Percentiles rank a stretch among this genome's conserved stretches.
These are phyloP conservation scores for Ischnura elegans DNA, from an alignment of 2,888 invertebrate species.

Conservation along the genomic window DNA sequence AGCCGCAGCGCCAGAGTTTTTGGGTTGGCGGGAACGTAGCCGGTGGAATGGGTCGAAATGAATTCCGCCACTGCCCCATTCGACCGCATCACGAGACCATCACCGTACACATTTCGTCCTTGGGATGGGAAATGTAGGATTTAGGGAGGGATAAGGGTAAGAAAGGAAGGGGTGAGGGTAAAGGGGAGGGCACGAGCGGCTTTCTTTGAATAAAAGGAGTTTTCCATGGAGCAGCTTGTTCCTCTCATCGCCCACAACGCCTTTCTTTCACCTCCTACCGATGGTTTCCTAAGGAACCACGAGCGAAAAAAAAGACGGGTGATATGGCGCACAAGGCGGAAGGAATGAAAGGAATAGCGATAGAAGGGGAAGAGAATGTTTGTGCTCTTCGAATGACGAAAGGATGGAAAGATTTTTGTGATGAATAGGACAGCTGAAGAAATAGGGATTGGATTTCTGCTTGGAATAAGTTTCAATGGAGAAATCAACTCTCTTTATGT, in stretches of 20 bases:
- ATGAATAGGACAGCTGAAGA: neutral
- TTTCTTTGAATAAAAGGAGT: slow-evolving; percentile 57
- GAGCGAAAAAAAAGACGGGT: slow-evolving; percentile 43
- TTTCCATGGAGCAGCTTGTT: slow-evolving; percentile 48
- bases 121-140: neutral
- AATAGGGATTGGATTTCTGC: neutral
- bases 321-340: slow-evolving; percentile 64
- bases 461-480: neutral
- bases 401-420: neutral
- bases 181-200: slow-evolving; percentile 32
- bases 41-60: neutral
- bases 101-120: neutral
- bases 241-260: slow-evolving; percentile 49
- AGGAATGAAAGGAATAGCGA: slow-evolving; percentile 39
- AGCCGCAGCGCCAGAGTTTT: too few relatives aligned
- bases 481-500: too few relatives aligned
- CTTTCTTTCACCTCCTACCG: slow-evolving; percentile 60
- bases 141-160: neutral
- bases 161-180: neutral
- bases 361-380: neutral
- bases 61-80: neutral
- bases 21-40: neutral
- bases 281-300: slow-evolving; percentile 30
- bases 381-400: neutral
- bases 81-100: neutral